Evolutionary conservation across 2,113 vertebrate genomes (phyloP), one percentile per base, ranked within the genome.

Genomic region (Hemichromis elongatus): DNA sequence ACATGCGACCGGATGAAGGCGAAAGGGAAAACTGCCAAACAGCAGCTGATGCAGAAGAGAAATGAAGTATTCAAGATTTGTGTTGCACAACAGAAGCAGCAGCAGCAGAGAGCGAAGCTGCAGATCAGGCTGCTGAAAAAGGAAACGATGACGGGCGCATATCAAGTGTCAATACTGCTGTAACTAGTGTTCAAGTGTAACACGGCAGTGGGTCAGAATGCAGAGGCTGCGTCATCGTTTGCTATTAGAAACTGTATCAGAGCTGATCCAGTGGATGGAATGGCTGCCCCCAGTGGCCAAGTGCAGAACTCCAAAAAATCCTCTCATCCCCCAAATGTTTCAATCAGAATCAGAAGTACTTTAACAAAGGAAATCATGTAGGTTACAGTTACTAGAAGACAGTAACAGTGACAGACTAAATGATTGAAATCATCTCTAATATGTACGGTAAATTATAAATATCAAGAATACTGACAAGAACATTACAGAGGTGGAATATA

Each of bases 1-100:
- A 80, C 90, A 88, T 86, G 88, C 59, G 80, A 86, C 83, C 50
- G 75, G 75, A 84, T 18, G 75, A n/a, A 79, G 59, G 66, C 19
- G 61, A 37, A 40, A 26, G 8, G 13, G 59, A 9, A 30, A 68
- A 8, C 77, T 54, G 53, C 24, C 57, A 79, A 54, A 68, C 68
- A 84, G 82, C 83, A 70, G 77, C 83, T 56, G 50, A 66, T 26
- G 37, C 54, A 52, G 42, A 47, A 26, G 8, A 28, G 45, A 21
- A 26, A 42, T 19, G 26, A 50, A 30, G 68, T n/a, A 30, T 50
- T 26, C 0, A 6, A 50, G 68, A 50, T 75, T 50, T 26, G 16
- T 75, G 68, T 30, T 50, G 16, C 68, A 19, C 68, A 50, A 50
- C 42, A 30, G 16, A 24, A 70, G 37, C 37, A 45, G 61, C 42